These are phyloP conservation scores for Chrysomela aeneicollis DNA, from an alignment of 2,888 invertebrate genomes.

Conservation along the genomic window DNA sequence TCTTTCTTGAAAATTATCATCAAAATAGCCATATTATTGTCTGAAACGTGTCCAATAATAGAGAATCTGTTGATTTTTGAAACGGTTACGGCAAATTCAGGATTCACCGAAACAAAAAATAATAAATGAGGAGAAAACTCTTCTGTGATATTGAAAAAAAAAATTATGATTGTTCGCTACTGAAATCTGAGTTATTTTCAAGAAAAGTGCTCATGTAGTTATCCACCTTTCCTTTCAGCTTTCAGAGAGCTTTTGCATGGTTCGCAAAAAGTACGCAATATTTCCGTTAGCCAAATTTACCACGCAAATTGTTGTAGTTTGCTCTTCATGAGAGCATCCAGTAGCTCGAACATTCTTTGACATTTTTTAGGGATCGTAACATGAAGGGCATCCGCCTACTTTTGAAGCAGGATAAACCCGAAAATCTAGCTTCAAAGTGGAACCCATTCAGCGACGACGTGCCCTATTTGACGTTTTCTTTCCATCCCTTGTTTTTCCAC, in stretches of 20 bases:
- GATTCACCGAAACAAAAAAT: no score
- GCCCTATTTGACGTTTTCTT: constrained; percentile 80
- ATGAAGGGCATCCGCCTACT: constrained; percentile 77
- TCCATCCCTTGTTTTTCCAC: constrained; percentile 80
- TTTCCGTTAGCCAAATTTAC: neutral
- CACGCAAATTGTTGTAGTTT: neutral
- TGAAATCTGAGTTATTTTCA: no score
- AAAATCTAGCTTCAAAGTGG: constrained; percentile 78
- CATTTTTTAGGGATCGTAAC: constrained; percentile 72
- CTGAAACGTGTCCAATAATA: no score
- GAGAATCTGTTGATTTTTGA: no score
- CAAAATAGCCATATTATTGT: no score
- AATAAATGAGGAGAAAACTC: no score
- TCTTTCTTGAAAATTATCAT: neutral
- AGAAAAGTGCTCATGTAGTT: neutral
- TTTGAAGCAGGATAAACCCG: constrained; percentile 79
- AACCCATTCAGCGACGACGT: constrained; percentile 84
- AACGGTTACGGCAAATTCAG: no score
- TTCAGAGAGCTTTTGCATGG: neutral
- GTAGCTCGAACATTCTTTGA: no score
- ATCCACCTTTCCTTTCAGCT: neutral
- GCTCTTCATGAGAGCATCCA: no score
- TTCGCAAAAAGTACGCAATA: no score
- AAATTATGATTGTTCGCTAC: no score
- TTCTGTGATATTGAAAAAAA: no score